phyloP scores from a whole-genome alignment of 2,888 invertebrate genomes.

The Esperia sulphurella region DNA sequence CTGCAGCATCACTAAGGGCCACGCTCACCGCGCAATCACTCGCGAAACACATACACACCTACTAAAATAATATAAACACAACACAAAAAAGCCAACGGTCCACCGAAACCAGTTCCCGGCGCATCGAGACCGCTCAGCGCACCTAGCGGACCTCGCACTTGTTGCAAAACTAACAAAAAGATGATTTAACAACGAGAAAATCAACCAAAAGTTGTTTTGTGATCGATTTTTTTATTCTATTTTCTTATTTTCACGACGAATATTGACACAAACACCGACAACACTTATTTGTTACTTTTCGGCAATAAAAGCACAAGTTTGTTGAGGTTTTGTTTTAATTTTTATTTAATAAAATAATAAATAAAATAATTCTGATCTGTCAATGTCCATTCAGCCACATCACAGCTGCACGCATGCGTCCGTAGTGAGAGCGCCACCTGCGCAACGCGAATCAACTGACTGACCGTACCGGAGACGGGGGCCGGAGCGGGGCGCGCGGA shows the following conservation, averaged over 20 bases:
- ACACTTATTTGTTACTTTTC: conserved; percentile 44
- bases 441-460: conserved; percentile 54
- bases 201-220: conserved; percentile 50
- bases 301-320: conserved; percentile 44
- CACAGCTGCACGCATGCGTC: conserved; percentile 46
- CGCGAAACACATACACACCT: conserved; percentile 47
- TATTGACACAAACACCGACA: conserved; percentile 24
- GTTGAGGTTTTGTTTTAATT: conserved; percentile 33
- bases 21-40: conserved; percentile 43
- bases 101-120: conserved; percentile 59
- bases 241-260: conserved; percentile 29
- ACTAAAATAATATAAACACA: conserved; percentile 52
- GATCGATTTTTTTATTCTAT: conserved; percentile 60
- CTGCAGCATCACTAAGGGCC: conserved; percentile 52
- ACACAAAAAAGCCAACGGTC: conserved; percentile 68
- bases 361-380: conserved; percentile 47
- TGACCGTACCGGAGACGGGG: conserved; percentile 19
- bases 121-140: conserved; percentile 34
- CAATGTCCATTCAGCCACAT: conserved; percentile 51
- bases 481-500: conserved; percentile 26
- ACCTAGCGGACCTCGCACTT: conserved; percentile 48
- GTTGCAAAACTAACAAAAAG: conserved; percentile 62
- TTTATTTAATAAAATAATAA: conserved; percentile 40
- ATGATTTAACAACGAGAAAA: conserved; percentile 46
- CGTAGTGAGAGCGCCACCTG: conserved; percentile 43